A percentile compares a stretch with the other conserved stretches of the same genome.
These are phyloP conservation scores for Scylla paramamosain DNA, from an alignment of 1,140 invertebrate species.

Conservation along the genomic window DNA sequence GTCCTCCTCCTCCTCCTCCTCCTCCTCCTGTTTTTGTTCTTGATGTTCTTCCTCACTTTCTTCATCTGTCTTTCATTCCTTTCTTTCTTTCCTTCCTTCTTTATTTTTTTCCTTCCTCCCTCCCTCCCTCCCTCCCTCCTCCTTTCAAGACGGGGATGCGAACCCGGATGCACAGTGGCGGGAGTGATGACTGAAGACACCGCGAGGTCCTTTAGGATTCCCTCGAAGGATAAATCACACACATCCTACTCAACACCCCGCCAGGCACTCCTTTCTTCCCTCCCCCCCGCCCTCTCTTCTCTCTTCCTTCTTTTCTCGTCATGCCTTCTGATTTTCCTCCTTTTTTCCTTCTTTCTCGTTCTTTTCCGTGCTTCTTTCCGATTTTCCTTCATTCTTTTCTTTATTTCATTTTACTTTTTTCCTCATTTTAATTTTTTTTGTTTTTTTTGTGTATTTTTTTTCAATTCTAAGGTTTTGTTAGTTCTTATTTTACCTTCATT, in stretches of 20 bases:
- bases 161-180: not conserved
- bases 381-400: not conserved
- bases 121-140: not conserved
- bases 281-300: not conserved
- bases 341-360: not conserved
- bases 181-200: not conserved
- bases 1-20: not conserved
- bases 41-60: too few relatives aligned
- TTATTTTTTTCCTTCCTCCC: too few relatives aligned
- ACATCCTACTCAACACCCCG: not conserved
- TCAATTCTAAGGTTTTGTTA: too few relatives aligned
- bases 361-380: not conserved
- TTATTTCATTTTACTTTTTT: not conserved
- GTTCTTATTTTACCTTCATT: too few relatives aligned
- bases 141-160: not conserved
- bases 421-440: too few relatives aligned
- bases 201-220: not conserved
- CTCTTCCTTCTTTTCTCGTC: not conserved
- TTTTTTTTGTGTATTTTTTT: too few relatives aligned
- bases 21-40: not conserved
- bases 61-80: too few relatives aligned
- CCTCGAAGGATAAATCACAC: not conserved
- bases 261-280: not conserved
- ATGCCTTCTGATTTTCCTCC: not conserved
- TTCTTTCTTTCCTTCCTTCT: too few relatives aligned